Conservation (phyloP, 2,797 vertebrate genomes). For the Mus spretus region DNA sequence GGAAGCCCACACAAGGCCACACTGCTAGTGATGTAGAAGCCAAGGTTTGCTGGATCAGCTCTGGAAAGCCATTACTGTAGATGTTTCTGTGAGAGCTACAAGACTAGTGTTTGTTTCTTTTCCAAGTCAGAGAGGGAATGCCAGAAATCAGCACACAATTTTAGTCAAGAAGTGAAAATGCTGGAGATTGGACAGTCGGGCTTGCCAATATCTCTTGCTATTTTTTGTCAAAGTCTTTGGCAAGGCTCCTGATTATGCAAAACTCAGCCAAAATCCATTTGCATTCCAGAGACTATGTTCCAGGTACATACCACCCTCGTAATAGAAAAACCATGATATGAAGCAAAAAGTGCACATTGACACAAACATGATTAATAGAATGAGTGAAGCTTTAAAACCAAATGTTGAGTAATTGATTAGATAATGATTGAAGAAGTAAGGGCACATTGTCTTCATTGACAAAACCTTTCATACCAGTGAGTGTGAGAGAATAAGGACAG, state of each 20-base stretch:
- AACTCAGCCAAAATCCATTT: constrained; percentile 13
- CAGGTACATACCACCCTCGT: not conserved
- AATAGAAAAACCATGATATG: constrained; percentile 41
- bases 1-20: not conserved
- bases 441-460: not conserved
- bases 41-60: constrained; percentile 28
- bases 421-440: not conserved
- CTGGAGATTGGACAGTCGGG: not conserved
- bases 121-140: constrained; percentile 14
- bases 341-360: not conserved
- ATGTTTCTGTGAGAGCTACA: not conserved
- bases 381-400: not conserved
- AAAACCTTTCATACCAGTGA: not conserved
- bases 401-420: not conserved
- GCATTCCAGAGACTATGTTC: not conserved
- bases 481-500: not conserved
- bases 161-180: constrained; percentile 20
- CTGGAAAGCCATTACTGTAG: not conserved
- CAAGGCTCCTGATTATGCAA: constrained; percentile 34
- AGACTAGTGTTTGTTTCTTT: not conserved
- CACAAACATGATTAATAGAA: not conserved
- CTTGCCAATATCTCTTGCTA: constrained; percentile 51
- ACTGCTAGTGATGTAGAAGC: not conserved
- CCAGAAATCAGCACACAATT: constrained; percentile 24
- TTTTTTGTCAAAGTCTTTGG: constrained; percentile 32